These are phyloP conservation scores for Strigops habroptila DNA, from an alignment of 2,113 vertebrate species.

Conservation along the genomic window DNA sequence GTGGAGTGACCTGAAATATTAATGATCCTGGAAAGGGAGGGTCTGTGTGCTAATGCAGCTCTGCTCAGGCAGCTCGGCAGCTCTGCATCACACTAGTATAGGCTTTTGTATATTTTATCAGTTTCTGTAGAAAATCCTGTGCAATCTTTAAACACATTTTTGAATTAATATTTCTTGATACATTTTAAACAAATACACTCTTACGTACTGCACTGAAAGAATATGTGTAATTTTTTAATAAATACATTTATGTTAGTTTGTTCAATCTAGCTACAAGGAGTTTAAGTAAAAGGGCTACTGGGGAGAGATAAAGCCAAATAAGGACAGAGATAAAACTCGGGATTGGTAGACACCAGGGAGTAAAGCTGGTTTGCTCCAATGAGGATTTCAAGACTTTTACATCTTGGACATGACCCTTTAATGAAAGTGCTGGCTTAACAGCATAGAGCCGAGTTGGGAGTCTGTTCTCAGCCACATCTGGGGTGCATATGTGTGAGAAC, in stretches of 20 bases:
- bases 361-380: background rate
- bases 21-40: background rate
- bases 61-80: background rate
- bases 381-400: background rate
- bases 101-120: background rate
- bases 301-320: background rate
- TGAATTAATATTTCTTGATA: background rate
- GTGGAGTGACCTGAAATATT: constrained; percentile 5
- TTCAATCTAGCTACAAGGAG: background rate
- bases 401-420: background rate
- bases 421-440: background rate
- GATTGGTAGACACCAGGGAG: background rate
- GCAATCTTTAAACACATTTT: background rate
- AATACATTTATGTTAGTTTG: background rate
- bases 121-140: background rate
- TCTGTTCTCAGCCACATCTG: background rate
- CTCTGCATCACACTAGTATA: background rate
- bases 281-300: background rate
- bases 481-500: background rate
- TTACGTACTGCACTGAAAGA: background rate
- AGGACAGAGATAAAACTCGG: background rate
- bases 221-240: background rate
- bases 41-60: background rate
- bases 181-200: background rate
- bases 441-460: background rate